Evolutionary conservation across 1,140 invertebrate genomes (phyloP).

Genomic region (Zophobas morio): DNA sequence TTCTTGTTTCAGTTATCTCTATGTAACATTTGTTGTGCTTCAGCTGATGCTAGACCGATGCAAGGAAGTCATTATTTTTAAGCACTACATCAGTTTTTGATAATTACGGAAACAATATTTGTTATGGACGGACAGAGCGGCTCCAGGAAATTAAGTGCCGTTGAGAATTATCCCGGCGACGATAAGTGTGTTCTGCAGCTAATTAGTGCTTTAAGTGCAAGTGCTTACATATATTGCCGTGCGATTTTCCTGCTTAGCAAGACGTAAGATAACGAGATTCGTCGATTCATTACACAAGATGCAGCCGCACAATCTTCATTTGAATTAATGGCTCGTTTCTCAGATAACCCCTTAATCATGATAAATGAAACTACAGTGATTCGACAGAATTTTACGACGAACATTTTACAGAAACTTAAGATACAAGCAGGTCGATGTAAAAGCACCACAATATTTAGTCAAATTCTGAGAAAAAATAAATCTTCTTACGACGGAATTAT

Average conservation of each 20-base stretch:
- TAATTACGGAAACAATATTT: conserved; percentile 5
- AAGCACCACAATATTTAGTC: conserved; percentile 14
- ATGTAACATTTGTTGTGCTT: no score
- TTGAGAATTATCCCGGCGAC: conserved; percentile 8
- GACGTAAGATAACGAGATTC: conserved; percentile 53
- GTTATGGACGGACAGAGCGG: not conserved
- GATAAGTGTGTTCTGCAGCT: conserved; percentile 30
- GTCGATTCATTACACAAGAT: conserved; percentile 58
- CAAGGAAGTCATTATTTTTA: not conserved
- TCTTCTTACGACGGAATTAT: conserved; percentile 6
- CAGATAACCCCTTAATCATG: conserved; percentile 60
- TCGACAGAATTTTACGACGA: conserved; percentile 53
- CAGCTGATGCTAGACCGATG: not conserved
- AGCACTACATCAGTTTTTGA: not conserved
- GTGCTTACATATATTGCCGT: conserved; percentile 33
- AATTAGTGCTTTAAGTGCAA: conserved; percentile 42
- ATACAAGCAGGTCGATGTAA: conserved; percentile 2
- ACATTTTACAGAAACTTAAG: conserved; percentile 4
- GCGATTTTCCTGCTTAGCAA: conserved; percentile 33
- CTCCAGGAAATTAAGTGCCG: conserved; percentile 17
- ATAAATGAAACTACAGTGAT: conserved; percentile 56
- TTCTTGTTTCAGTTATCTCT: no score
- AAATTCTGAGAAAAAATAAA: not conserved
- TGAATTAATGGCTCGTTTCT: conserved; percentile 60
- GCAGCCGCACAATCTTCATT: conserved; percentile 58